These are phyloP conservation scores for Neostethus bicornis DNA, from an alignment of 2,797 vertebrate species.

Conservation along the genomic window DNA sequence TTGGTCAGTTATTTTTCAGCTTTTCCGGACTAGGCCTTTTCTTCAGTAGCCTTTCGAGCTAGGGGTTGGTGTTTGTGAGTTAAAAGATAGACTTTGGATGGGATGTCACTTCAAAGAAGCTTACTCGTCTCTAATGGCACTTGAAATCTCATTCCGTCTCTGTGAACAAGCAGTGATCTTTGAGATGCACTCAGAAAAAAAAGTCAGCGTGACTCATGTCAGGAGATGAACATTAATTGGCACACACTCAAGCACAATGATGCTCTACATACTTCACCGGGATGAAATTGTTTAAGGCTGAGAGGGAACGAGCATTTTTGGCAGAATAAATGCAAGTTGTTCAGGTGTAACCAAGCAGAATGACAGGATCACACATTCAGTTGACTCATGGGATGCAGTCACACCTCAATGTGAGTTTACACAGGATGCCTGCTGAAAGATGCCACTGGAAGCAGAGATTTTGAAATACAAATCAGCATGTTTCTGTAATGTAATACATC, in stretches of 20 bases:
- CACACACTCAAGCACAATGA: conserved; percentile 15
- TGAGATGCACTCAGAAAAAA: conserved; percentile 28
- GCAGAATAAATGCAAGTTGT: conserved; percentile 18
- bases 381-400: conserved; percentile 1
- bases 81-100: conserved; percentile 25
- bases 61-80: conserved; percentile 12
- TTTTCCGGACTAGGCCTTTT: not conserved
- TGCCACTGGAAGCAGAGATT: not conserved
- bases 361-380: conserved; percentile 13
- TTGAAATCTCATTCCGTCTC: conserved; percentile 16
- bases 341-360: conserved; percentile 23
- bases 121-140: conserved; percentile 31
- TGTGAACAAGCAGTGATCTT: conserved; percentile 17
- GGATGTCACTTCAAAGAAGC: conserved; percentile 27
- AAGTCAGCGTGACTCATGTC: conserved; percentile 14
- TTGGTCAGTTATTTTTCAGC: conserved; percentile 2
- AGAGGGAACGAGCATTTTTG: conserved; percentile 13
- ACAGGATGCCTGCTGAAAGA: not conserved
- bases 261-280: conserved; percentile 34
- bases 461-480: not conserved
- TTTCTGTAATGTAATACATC: not conserved
- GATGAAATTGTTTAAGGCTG: conserved; percentile 25
- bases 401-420: conserved; percentile 2
- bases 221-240: conserved; percentile 32
- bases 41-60: conserved; percentile 17